Evolutionary conservation across 1,140 invertebrate species (phyloP), one percentile per base, ranked within the genome.

Genomic region (Atta cephalotes): DNA sequence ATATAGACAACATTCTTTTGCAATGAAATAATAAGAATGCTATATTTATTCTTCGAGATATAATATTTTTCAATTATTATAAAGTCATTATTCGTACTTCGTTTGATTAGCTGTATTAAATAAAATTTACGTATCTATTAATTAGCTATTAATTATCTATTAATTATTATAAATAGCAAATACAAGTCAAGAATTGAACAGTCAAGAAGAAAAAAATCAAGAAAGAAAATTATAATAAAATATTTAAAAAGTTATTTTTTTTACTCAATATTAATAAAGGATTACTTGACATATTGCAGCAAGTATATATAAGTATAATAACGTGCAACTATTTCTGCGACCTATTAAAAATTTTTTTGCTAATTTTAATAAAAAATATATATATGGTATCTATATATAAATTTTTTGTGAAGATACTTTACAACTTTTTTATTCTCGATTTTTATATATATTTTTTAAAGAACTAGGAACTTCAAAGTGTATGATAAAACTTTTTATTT

Each of bases 11-110:
- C 6, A 14, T 31, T 68, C 14, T 80, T 62, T 62, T 49, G 16
- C 5, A 70, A 25, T 18, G 21, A 66, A 81, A 71, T 81, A 68
- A 66, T n/a, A 80, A 68, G n/a, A 14, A 56, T 68, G 14, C 31
- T 25, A 2, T 25, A 18, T 39, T 21, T 53, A 2, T 70, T 56
- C n/a, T 70, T 68, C n/a, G n/a, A 70, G 18, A 65, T 21, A 39
- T 35, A 45, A 45, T 45, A 79, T 45, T 21, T 63, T 49, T 25
- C 14, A n/a, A 21, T 21, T 35, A 53, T 18, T 35, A 3, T 16
- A 21, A 79, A 53, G 18, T 79, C 2, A 31, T 49, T 39, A 12
- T 16, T 56, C 6, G 9, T 53, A 76, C 18, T 58, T 1, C 53
- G 16, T 39, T 9, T 12, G 12, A 60, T 39, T 60, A 18, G 18